These are phyloP conservation scores for Emmelina monodactyla DNA, from an alignment of 2,888 invertebrate genomes.

Conservation along the genomic window DNA sequence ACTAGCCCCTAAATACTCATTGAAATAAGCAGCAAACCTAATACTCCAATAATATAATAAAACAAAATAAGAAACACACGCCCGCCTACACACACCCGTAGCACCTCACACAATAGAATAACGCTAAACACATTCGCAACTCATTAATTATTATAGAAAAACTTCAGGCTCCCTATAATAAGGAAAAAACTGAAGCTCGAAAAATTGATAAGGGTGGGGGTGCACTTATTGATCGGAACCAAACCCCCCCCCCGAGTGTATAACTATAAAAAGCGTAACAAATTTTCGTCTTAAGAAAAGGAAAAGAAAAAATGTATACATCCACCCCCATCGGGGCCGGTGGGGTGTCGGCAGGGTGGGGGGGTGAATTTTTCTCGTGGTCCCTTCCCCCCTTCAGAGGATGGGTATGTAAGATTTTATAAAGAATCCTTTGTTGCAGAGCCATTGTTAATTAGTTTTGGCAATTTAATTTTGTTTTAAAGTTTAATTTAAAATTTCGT, in stretches of 20 bases:
- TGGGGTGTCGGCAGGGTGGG: slow-evolving; percentile 21
- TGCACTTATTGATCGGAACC: slow-evolving; percentile 47
- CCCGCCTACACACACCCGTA: too few relatives aligned
- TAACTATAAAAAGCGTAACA: slow-evolving; percentile 67
- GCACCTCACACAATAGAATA: too few relatives aligned
- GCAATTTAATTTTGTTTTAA: slow-evolving; percentile 19
- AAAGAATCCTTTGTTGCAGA: slow-evolving; percentile 54
- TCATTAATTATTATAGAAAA: slow-evolving; percentile 24
- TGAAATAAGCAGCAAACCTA: too few relatives aligned
- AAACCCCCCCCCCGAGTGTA: slow-evolving; percentile 35
- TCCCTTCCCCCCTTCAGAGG: slow-evolving; percentile 34
- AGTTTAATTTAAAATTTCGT: too few relatives aligned
- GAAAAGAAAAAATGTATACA: slow-evolving; percentile 66
- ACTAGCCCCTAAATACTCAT: too few relatives aligned
- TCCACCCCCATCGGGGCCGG: too few relatives aligned
- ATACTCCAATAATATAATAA: too few relatives aligned
- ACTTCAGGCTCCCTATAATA: slow-evolving; percentile 35
- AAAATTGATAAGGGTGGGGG: slow-evolving; percentile 55
- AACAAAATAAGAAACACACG: too few relatives aligned
- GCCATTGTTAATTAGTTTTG: slow-evolving; percentile 39
- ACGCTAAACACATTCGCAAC: neutral
- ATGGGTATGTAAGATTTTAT: slow-evolving; percentile 52
- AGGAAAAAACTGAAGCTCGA: slow-evolving; percentile 47
- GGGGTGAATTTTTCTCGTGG: slow-evolving; percentile 53
- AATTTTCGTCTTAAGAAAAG: slow-evolving; percentile 68